Base-by-base conservation (phyloP, 2,113 vertebrate species). In the Neolamprologus caudopunctatus region DNA sequence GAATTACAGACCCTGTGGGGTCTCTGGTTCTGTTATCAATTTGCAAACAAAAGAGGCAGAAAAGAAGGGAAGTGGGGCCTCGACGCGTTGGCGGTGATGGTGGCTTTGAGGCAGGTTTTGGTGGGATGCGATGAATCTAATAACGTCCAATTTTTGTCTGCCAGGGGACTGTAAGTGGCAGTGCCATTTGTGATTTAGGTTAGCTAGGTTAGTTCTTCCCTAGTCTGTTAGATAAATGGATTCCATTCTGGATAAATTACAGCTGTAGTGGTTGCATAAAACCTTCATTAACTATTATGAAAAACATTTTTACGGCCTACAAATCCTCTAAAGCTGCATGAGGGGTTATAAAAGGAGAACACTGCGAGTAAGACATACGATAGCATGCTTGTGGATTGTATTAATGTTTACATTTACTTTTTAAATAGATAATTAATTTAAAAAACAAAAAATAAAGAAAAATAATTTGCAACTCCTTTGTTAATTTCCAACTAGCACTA, bases 21-120 rank as follows among this genome's bases (percentile, higher is more conserved):
- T 93, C 93, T 92, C 84, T 89, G 89, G 89, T 94, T 95, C 92
- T 85, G 88, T 94, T 96, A 93, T 96, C 95, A 95, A 92, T 94
- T 96, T 94, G 93, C 92, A 93, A 93, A 93, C 28, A 82, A 93
- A 94, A 90, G 90, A 89, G 79, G 83, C 13, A 28, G 85, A 88
- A 63, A 68, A 61, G 68, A 42, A 42, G 54, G n/a, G 26, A 12
- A 71, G 61, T 50, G 37, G 61, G 73, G 80, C 53, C 8, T 51
- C 24, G 26, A 53, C 19, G 40, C 21, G 28, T 54, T 51, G 33
- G 40, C 19, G 58, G 24, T 12, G 47, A 71, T 19, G 17, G 51
- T 63, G 40, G 80, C 80, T 90, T 80, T 84, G 47, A 86, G 89
- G 71, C 83, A 89, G 85, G 81, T 88, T 90, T 87, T 80, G 83